Evolutionary conservation across 2,113 vertebrate species (phyloP).

Genomic region (Prietella phreatophila): DNA sequence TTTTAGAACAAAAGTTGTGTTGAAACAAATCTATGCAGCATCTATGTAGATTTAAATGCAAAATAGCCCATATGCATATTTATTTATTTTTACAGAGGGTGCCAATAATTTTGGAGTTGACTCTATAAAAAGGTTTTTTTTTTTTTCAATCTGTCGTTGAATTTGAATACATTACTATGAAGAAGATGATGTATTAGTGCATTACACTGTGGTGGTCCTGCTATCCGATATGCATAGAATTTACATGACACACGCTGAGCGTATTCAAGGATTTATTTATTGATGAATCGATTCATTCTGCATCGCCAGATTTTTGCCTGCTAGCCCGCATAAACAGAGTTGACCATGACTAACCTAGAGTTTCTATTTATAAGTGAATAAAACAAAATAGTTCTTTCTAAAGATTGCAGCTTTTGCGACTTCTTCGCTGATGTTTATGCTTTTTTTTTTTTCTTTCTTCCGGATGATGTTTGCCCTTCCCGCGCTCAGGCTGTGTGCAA

Average conservation of each 20-base stretch:
- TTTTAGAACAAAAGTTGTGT: background rate
- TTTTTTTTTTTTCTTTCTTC: background rate
- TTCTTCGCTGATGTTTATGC: background rate
- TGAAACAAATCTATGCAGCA: background rate
- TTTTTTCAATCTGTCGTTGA: background rate
- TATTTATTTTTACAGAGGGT: background rate
- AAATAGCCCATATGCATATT: background rate
- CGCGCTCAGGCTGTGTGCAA: background rate
- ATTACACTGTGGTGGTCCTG: background rate
- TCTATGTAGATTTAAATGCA: background rate
- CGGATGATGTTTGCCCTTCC: background rate
- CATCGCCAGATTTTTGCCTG: background rate
- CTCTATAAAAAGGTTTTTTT: background rate
- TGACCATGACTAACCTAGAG: background rate
- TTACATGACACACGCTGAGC: background rate
- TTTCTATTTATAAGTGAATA: constrained; percentile 21
- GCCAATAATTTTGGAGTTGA: constrained; percentile 5
- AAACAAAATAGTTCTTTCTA: background rate
- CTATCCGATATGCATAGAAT: background rate
- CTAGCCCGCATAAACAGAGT: background rate
- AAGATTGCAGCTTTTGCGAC: background rate
- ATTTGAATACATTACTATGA: background rate
- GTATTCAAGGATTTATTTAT: constrained; percentile 11
- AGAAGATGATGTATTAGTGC: background rate
- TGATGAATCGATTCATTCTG: background rate